phyloP scores from a whole-genome alignment of 2,888 invertebrate species.

The Trichogramma dendrolimi region DNA sequence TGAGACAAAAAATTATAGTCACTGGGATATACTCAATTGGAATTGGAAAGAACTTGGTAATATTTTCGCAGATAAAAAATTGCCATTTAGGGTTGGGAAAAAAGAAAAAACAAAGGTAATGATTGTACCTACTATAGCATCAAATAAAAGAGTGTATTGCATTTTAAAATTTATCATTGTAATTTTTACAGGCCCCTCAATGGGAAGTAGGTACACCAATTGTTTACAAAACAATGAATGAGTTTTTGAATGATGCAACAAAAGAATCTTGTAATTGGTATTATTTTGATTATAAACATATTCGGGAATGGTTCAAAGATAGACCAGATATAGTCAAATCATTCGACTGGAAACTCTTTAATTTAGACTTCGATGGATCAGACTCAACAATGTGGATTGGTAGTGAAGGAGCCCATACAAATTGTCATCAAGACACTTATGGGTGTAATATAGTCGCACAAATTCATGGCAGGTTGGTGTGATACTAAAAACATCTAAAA shows the following conservation, averaged over 20 bases:
- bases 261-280: constrained; percentile 60
- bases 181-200: constrained; percentile 57
- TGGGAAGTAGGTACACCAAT: constrained; percentile 74
- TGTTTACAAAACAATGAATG: constrained; percentile 59
- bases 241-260: constrained; percentile 56
- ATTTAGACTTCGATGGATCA: constrained; percentile 64
- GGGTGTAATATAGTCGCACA: constrained; percentile 91
- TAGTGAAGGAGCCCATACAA: constrained; percentile 81
- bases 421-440: constrained; percentile 91
- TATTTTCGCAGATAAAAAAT: constrained; percentile 56
- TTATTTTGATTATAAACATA: constrained; percentile 83
- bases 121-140: no score
- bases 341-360: constrained; percentile 67
- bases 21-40: constrained; percentile 63
- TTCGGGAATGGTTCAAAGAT: constrained; percentile 64
- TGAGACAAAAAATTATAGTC: constrained; percentile 38
- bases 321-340: constrained; percentile 57
- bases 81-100: constrained; percentile 59
- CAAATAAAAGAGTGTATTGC: neutral
- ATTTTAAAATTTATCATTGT: neutral
- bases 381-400: constrained; percentile 88
- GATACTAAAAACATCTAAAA: neutral
- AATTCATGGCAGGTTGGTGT: constrained; percentile 71
- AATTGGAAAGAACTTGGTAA: constrained; percentile 59
- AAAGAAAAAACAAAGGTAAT: constrained; percentile 48